Conservation (phyloP, 2,797 vertebrate genomes). For the Phyllotis vaccarum region DNA sequence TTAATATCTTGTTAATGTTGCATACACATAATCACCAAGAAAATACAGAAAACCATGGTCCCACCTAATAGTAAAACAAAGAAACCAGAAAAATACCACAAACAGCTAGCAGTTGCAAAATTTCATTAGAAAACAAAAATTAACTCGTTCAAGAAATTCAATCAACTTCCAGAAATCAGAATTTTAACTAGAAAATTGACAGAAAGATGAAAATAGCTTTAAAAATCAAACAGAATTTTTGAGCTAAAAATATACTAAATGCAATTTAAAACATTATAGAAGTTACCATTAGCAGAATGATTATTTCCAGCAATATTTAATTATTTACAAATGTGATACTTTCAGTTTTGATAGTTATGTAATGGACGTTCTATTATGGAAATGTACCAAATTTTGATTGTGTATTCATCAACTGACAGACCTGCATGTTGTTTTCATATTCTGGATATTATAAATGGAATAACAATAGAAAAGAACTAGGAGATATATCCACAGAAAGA, state of each 20-base stretch:
- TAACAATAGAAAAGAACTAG: not conserved
- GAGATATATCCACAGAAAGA: not conserved
- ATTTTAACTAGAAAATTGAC: not conserved
- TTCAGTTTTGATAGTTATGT: not conserved
- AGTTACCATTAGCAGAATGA: not conserved
- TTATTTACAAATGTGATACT: not conserved
- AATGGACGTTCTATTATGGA: not conserved
- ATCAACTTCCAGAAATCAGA: not conserved
- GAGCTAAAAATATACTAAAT: not conserved
- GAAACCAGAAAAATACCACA: not conserved
- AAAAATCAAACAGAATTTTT: not conserved
- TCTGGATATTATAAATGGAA: not conserved
- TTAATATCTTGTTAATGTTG: not conserved
- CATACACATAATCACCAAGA: not conserved
- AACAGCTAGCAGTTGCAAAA: too few species aligned
- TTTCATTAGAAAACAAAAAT: not conserved
- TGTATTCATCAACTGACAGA: not conserved
- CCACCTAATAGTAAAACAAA: not conserved
- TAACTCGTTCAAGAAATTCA: not conserved
- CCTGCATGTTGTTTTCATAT: not conserved
- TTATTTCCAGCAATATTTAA: not conserved
- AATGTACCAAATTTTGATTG: not conserved
- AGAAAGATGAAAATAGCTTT: too few species aligned
- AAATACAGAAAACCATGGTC: not conserved
- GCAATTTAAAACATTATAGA: not conserved